These are phyloP conservation scores for Acrocyrtus sp. DNA, from an alignment of 2,888 invertebrate species.

Conservation along the genomic window DNA sequence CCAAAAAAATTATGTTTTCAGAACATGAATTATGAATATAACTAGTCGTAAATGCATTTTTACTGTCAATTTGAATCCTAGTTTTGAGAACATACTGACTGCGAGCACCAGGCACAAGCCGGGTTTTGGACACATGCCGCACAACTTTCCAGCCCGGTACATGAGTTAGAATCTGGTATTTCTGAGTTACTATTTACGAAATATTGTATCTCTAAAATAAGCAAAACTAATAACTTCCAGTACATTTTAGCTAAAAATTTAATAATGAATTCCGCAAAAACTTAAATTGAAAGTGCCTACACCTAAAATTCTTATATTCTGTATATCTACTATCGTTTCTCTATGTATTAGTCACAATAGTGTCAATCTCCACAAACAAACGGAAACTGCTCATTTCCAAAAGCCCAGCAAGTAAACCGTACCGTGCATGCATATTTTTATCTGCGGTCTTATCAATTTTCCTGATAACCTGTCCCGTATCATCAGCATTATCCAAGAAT, in stretches of 20 bases:
- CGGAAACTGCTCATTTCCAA: no score
- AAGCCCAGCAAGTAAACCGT: no score
- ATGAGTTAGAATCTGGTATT: constrained; percentile 12
- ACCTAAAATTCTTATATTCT: no score
- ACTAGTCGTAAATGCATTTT: background rate
- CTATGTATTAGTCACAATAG: no score
- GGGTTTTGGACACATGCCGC: constrained; percentile 35
- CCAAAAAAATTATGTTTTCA: background rate
- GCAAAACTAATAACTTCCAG: background rate
- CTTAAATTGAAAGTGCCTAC: background rate
- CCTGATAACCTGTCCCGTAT: no score
- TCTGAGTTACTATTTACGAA: background rate
- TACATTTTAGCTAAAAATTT: background rate
- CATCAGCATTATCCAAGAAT: no score
- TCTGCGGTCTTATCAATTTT: no score
- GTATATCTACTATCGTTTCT: no score
- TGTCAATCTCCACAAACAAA: no score
- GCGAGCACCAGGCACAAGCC: constrained; percentile 49
- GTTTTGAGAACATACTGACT: constrained; percentile 28
- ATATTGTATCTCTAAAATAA: no score
- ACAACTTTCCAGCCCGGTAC: constrained; percentile 29
- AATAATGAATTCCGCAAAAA: background rate
- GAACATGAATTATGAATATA: background rate
- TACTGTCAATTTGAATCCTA: background rate
- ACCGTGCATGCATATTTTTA: no score